Evolutionary conservation across 2,797 vertebrate genomes (phyloP).

Genomic region (Enteromius afrohamiltoni): DNA sequence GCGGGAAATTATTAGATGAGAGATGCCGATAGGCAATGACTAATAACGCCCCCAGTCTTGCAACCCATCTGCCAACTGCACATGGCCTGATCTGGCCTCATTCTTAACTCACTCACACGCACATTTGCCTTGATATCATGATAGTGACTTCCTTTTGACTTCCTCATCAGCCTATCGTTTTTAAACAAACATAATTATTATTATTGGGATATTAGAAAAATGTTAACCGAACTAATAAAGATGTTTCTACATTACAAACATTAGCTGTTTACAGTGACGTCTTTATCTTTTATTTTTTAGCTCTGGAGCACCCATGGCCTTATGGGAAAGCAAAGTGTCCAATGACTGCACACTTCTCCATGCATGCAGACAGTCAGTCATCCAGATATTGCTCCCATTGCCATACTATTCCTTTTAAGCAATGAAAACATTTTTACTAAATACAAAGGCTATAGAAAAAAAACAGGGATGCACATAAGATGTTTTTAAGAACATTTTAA

Average conservation of each 20-base stretch:
- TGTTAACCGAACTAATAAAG: background rate
- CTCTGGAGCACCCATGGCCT: background rate
- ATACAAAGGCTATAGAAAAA: background rate
- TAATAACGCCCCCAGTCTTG: constrained; percentile 73
- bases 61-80: constrained; percentile 70
- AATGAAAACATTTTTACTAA: background rate
- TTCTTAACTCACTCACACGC: constrained; percentile 1
- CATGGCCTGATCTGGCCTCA: constrained; percentile 60
- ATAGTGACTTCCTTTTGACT: background rate
- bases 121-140: background rate
- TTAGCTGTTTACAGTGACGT: background rate
- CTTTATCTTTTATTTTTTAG: background rate
- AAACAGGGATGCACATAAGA: too few species aligned
- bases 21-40: constrained; percentile 66
- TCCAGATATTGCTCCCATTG: background rate
- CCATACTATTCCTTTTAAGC: background rate
- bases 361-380: background rate
- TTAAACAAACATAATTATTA: background rate
- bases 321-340: background rate
- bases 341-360: background rate
- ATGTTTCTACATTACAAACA: background rate
- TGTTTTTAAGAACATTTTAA: too few species aligned
- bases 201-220: background rate
- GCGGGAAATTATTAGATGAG: constrained; percentile 44
- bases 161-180: background rate